Evolutionary conservation across 2,888 invertebrate genomes (phyloP), one percentile per base, ranked within the genome.

Genomic region (Darwinula stevensoni): DNA sequence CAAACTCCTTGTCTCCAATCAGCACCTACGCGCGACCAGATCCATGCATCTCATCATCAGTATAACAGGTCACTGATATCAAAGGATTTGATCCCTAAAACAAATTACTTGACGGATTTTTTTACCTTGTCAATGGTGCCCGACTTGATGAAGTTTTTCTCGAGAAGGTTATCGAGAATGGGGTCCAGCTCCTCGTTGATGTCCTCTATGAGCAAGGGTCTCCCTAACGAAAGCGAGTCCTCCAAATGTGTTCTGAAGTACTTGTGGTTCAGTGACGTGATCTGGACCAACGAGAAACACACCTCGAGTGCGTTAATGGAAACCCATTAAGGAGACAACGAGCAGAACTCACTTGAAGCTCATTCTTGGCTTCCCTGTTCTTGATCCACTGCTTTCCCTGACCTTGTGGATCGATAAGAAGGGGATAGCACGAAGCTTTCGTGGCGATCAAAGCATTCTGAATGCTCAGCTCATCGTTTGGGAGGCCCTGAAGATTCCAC

Each of bases 361-460:
- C 84, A 49, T 86, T 86, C 27, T 66, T 55, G 15, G 65, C 61
- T 51, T 91, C 88, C 48, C 80, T 82, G 45, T 75, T 78, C 50
- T 84, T 88, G 32, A 91, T 84, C 91, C 91, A 91, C 55, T 78
- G 69, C 51, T 88, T 91, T 11, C 88, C 91, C 54, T 94, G 91
- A 42, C 71, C 84, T 52, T 91, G 91, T 1, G 91, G 91, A 56
- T 91, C 91, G 4, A 91, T 72, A 15, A 91, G 53, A 17, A 91
- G 57, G 1, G 91, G 86, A 55, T 80, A 91, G 2, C 86, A 78
- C 37, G 82, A 69, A 0, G 88, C 84, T 52, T 84, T 84, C 1
- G 86, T 91, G 2, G 84, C 88, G 41, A 91, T 86, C 2, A 91
- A 56, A 15, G 88, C 91, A 54, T 91, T 91, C 55, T 91, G 88